These are phyloP conservation scores for Lycaena phlaeas DNA, from an alignment of 2,888 invertebrate genomes.

Conservation along the genomic window DNA sequence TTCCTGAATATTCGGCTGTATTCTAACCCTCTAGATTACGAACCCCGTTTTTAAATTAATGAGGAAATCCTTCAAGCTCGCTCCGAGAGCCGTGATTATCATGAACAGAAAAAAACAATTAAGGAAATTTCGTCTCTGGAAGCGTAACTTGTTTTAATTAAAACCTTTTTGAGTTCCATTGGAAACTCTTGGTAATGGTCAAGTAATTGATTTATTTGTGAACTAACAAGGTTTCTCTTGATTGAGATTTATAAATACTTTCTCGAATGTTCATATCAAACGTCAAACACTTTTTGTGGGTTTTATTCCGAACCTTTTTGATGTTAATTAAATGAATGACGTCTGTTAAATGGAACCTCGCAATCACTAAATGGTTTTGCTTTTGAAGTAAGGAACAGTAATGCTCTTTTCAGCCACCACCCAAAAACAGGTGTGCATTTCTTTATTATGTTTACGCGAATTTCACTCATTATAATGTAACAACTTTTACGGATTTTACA, in stretches of 20 bases:
- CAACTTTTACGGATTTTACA: too few relatives aligned
- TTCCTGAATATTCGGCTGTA: neutral
- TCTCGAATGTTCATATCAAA: too few relatives aligned
- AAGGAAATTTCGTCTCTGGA: slow-evolving; percentile 30
- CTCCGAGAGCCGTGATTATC: slow-evolving; percentile 32
- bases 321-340: too few relatives aligned
- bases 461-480: too few relatives aligned
- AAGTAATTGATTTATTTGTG: neutral
- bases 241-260: neutral
- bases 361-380: too few relatives aligned
- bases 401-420: too few relatives aligned
- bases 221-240: neutral
- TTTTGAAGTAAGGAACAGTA: too few relatives aligned
- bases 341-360: too few relatives aligned
- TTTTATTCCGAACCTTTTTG: too few relatives aligned
- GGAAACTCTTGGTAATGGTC: slow-evolving; percentile 5
- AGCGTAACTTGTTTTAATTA: slow-evolving; percentile 46
- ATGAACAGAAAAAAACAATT: slow-evolving; percentile 40
- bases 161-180: slow-evolving; percentile 25
- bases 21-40: slow-evolving; percentile 16
- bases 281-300: too few relatives aligned
- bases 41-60: slow-evolving; percentile 36
- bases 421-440: too few relatives aligned
- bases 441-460: too few relatives aligned
- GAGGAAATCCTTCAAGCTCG: slow-evolving; percentile 35